Base-by-base conservation (phyloP, 2,888 invertebrate genomes). In the Amphipyra berbera region DNA sequence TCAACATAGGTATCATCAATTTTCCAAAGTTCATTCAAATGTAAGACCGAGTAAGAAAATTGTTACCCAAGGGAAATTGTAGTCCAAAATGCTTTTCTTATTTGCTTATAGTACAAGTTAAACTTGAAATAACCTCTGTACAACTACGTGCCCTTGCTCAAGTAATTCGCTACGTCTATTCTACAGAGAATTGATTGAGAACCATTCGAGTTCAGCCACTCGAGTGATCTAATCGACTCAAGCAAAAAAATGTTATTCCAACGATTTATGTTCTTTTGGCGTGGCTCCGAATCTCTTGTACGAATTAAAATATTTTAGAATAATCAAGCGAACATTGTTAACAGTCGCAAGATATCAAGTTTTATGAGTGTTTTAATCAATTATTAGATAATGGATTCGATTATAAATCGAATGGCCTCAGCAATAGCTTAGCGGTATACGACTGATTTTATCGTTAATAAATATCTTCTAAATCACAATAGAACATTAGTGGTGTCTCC, bases 391-490 rank as follows among this genome's bases (percentile, higher is more conserved):
- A 71, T 68, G 48, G 57, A 71, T 67, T 67, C 42, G 52, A 52
- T 63, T 61, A 47, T 65, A 52, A 56, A 49, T 60, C 13, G 60
- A 61, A 61, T 61, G 53, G 55, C 35, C 54, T 54, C n/a, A 45
- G 46, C 8, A 14, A 8, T 37, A 59, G 30, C 30, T 30, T 7
- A 30, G 59, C 54, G 44, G 47, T 61, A 53, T 48, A 30, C 38
- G 47, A 50, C 41, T 50, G 50, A 76, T 72, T 53, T 72, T 47
- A 58, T 64, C 59, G 54, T 55, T 57, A 33, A 65, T 64, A 68
- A 68, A 78, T 73, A 71, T 68, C 70, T 72, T 73, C 49, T 69
- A 65, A 70, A 78, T 73, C 54, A 74, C 77, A 82, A 81, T 78
- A 53, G 73, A 59, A 46, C 68, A 64, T 71, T 63, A 70, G 57